phyloP scores from a whole-genome alignment of 1,140 invertebrate species.

The Forficula auricularia region DNA sequence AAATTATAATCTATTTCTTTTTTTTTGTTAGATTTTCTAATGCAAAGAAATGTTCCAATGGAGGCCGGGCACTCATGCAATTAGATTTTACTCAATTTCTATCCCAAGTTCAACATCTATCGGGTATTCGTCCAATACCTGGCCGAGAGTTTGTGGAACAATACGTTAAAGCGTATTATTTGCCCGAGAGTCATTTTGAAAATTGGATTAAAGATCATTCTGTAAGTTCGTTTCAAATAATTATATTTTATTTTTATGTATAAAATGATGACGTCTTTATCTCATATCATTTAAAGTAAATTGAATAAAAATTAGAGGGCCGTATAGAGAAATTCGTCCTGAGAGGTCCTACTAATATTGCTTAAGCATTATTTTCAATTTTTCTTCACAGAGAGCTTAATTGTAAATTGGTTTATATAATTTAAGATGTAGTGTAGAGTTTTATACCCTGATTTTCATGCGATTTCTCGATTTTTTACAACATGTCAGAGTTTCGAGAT shows the following conservation, averaged over 20 bases:
- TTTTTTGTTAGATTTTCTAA: constrained; percentile 51
- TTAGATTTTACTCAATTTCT: constrained; percentile 91
- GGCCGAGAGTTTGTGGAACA: constrained; percentile 69
- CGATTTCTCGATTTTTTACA: too few species aligned
- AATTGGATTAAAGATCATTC: constrained; percentile 71
- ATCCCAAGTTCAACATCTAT: constrained; percentile 75
- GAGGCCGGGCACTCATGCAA: constrained; percentile 91
- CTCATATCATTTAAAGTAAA: not conserved
- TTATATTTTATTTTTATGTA: constrained; percentile 5
- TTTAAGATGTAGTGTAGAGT: too few species aligned
- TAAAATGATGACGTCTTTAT: too few species aligned
- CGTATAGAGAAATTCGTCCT: not conserved
- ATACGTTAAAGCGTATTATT: constrained; percentile 88
- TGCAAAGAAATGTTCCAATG: constrained; percentile 87
- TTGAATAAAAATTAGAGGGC: not conserved
- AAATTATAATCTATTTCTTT: constrained; percentile 1
- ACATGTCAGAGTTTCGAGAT: too few species aligned
- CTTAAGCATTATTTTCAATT: too few species aligned
- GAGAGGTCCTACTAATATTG: constrained; percentile 4
- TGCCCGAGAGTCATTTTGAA: constrained; percentile 72
- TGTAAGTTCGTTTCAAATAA: constrained; percentile 27
- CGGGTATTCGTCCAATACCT: constrained; percentile 64
- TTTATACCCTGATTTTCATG: too few species aligned
- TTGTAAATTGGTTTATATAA: too few species aligned
- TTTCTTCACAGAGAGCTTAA: too few species aligned